phyloP scores from a whole-genome alignment of 2,113 vertebrate genomes.

The Penelope pileata region DNA sequence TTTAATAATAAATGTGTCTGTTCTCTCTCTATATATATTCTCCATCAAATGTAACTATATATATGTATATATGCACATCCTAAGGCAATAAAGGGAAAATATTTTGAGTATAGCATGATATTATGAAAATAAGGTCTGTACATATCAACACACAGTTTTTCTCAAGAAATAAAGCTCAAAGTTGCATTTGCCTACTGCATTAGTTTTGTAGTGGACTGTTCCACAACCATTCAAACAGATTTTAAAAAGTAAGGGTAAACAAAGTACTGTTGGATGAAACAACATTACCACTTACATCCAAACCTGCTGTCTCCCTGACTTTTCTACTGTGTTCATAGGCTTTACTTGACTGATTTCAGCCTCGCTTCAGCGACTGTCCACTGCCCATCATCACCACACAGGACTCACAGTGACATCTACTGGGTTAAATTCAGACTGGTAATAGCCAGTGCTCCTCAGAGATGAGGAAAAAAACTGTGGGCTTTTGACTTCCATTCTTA shows the following conservation, averaged over 20 bases:
- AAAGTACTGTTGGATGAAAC: neutral
- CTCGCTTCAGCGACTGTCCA: constrained; percentile 21
- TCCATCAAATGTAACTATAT: neutral
- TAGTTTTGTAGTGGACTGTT: neutral
- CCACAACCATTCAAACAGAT: neutral
- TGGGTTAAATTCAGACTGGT: constrained; percentile 50
- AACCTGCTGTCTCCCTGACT: neutral
- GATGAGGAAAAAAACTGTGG: neutral
- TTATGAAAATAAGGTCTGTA: neutral
- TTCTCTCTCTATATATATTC: neutral
- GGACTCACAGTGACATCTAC: constrained; percentile 76
- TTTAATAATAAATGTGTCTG: neutral
- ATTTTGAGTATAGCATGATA: neutral
- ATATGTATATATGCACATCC: neutral
- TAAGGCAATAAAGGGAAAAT: neutral
- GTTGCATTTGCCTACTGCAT: neutral
- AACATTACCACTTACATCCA: neutral
- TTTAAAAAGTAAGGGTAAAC: neutral
- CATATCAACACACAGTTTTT: neutral
- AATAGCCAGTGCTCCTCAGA: neutral
- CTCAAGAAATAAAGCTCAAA: neutral
- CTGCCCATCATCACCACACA: constrained; percentile 17
- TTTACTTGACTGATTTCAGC: neutral
- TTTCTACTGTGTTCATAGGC: neutral
- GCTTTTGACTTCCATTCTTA: neutral